Evolutionary conservation across 2,888 invertebrate species (phyloP), one percentile per base, ranked within the genome.

Genomic region (Chrysina gloriosa): DNA sequence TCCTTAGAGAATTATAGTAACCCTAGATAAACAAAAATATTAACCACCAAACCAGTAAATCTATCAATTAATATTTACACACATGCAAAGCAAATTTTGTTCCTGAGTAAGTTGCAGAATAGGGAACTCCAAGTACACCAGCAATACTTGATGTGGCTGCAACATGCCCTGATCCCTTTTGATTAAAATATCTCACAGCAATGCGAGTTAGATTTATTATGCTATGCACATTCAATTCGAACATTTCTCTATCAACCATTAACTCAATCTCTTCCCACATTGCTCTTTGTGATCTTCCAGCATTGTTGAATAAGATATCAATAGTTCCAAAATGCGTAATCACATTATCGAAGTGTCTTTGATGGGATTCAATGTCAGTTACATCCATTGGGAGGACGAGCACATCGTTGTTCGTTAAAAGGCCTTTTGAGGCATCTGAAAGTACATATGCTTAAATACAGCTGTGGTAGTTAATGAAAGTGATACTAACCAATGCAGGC

Each of bases 301-400:
- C 94, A 83, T 95, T 95, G 78, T 92, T 93, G 0, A 95, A 87
- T 34, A 95, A 84, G 66, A 94, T 87, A 78, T 95, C 92, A 42
- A 95, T 81, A 84, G 88, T 80, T 47, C 89, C 92, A 79, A 92
- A 94, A 77, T 90, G 87, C 27, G 86, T 79, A 0, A 93, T 78
- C 1, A 92, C 89, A 63, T 84, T 80, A 52, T 89, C 83, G 29
- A 92, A 88, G 27, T 86, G 84, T 25, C 83, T 77, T 75, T 89
- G 83, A 77, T 94, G 94, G 7, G 82, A 81, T 0, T 86, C 82
- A 23, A 88, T 77, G 16, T 90, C 83, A 3, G 88, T 79, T 73
- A 94, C 84, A 79, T 94, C 92, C 83, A 94, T 84, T 0, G 89
- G 88, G 11, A 93, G 75, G 0, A 92, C 86, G 7, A 92, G 81